Conservation (phyloP, 2,113 vertebrate species). For the Macquaria ambigua region DNA sequence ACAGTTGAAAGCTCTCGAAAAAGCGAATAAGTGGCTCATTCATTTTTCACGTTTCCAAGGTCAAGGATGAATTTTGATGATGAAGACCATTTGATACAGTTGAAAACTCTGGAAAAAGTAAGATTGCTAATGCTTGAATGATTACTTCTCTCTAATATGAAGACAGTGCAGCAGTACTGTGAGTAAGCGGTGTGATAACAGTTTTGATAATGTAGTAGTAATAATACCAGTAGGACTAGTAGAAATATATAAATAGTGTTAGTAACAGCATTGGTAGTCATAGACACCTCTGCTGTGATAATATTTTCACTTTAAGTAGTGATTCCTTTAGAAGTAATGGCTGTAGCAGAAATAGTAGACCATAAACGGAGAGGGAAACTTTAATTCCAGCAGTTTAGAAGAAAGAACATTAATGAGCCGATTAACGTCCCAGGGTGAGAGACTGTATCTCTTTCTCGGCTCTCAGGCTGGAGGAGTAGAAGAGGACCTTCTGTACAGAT, state of each 20-base stretch:
- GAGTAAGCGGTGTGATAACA: neutral
- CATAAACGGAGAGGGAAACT: constrained; percentile 23
- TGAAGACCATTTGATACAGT: neutral
- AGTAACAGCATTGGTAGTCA: neutral
- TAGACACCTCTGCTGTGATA: constrained; percentile 4
- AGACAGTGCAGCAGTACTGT: neutral
- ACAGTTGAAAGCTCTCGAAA: too few species aligned
- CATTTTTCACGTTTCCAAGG: neutral
- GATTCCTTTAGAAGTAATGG: constrained; percentile 15
- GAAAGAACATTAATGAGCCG: constrained; percentile 50
- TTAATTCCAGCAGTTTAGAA: constrained; percentile 52
- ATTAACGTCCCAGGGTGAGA: constrained; percentile 52
- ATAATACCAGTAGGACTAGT: neutral
- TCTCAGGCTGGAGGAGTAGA: constrained; percentile 42
- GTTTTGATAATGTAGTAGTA: neutral
- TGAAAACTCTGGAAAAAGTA: neutral
- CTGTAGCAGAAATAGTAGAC: neutral
- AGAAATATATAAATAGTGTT: neutral
- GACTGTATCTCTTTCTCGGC: constrained; percentile 26
- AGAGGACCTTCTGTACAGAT: constrained; percentile 59
- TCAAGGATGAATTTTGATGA: neutral
- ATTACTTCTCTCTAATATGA: neutral
- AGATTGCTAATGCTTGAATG: too few species aligned
- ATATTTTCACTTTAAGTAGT: constrained; percentile 11
- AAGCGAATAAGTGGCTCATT: neutral